Percentiles rank a stretch among this genome's conserved stretches.
These are phyloP conservation scores for Eupithecia abbreviata DNA, from an alignment of 2,888 invertebrate species.

Conservation along the genomic window DNA sequence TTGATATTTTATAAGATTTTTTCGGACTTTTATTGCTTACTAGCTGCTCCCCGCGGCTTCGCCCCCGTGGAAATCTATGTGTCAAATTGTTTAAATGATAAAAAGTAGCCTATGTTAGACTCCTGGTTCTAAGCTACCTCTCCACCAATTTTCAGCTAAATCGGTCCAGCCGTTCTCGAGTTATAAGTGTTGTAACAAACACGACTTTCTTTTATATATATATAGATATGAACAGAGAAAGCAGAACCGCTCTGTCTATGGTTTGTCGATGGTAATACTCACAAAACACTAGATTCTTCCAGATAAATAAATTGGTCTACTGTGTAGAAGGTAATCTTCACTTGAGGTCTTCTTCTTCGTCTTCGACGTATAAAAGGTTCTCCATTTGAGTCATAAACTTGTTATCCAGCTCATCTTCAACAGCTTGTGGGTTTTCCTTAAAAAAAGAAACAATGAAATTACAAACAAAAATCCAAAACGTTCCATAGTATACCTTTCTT, in stretches of 20 bases:
- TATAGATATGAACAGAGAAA: too few species aligned
- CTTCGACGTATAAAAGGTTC: slow-evolving; percentile 73
- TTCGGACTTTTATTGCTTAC: too few species aligned
- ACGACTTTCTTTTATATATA: too few species aligned
- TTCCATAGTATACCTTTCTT: neutral
- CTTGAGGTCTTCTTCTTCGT: slow-evolving; percentile 73
- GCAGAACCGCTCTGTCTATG: neutral
- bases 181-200: too few species aligned
- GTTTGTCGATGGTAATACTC: neutral
- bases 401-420: slow-evolving; percentile 66
- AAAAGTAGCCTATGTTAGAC: too few species aligned
- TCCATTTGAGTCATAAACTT: slow-evolving; percentile 78
- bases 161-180: too few species aligned
- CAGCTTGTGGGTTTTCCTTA: slow-evolving; percentile 60
- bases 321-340: slow-evolving; percentile 46
- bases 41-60: too few species aligned
- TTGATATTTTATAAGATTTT: too few species aligned
- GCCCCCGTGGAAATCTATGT: too few species aligned
- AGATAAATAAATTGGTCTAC: neutral
- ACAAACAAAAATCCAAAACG: neutral
- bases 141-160: too few species aligned
- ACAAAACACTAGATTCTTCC: neutral
- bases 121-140: too few species aligned
- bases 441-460: slow-evolving; percentile 38
- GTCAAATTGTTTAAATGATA: too few species aligned